Evolutionary conservation across 2,797 vertebrate genomes (phyloP).

Genomic region (Intellagama lesueurii): DNA sequence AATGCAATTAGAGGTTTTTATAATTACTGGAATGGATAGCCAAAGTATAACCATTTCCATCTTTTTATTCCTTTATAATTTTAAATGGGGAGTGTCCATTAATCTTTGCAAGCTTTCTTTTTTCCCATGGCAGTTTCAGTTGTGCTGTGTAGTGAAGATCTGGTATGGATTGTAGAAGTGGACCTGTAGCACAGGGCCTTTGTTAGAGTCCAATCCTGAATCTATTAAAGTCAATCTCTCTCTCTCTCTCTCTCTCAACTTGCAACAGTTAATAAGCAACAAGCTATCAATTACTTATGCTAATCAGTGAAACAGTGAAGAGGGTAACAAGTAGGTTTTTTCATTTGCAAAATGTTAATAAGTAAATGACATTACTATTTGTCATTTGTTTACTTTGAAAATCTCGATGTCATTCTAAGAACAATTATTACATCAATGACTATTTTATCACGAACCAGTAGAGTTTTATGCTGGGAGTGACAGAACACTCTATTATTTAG

Average conservation of each 20-base stretch:
- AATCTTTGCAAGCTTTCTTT: slow-evolving; percentile 48
- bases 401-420: slow-evolving; percentile 58
- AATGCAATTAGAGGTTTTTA: slow-evolving; percentile 41
- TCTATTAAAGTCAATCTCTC: slow-evolving; percentile 58
- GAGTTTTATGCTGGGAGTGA: slow-evolving; percentile 36
- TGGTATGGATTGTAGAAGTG: slow-evolving; percentile 36
- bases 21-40: slow-evolving; percentile 14
- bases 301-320: slow-evolving; percentile 60
- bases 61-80: slow-evolving; percentile 37
- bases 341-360: slow-evolving; percentile 60
- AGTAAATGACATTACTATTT: slow-evolving; percentile 60
- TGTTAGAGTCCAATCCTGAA: slow-evolving; percentile 57
- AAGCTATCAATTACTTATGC: slow-evolving; percentile 71
- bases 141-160: slow-evolving; percentile 40
- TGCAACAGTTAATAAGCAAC: slow-evolving; percentile 59
- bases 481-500: slow-evolving; percentile 52
- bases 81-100: slow-evolving; percentile 18
- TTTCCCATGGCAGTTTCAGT: slow-evolving; percentile 24
- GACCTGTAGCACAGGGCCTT: slow-evolving; percentile 12
- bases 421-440: slow-evolving; percentile 42
- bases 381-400: slow-evolving; percentile 59
- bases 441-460: slow-evolving; percentile 41
- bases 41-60: slow-evolving; percentile 38
- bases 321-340: slow-evolving; percentile 50
- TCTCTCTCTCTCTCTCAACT: slow-evolving; percentile 24